Conservation (phyloP, 2,888 invertebrate species). For the Cataglyphis rosenhaueri region DNA sequence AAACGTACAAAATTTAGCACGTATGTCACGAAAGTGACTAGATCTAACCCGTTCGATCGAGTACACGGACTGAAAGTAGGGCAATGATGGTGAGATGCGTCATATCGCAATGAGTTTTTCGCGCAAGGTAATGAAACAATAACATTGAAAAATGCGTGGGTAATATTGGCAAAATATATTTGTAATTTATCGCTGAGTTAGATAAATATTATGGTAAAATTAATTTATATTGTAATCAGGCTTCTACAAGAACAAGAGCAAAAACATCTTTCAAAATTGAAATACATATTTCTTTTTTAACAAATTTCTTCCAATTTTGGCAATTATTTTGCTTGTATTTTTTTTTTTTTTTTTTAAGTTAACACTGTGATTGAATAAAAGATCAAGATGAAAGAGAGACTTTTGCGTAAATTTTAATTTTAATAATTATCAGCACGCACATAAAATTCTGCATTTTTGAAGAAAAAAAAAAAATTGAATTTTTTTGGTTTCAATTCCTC, state of each 20-base stretch:
- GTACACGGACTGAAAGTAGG: constrained; percentile 65
- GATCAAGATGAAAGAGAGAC: not conserved
- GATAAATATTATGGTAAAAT: not conserved
- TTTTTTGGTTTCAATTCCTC: not conserved
- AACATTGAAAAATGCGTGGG: not conserved
- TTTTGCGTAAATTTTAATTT: not conserved
- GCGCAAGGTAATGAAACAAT: constrained; percentile 1
- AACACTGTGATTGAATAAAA: not conserved
- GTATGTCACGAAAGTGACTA: constrained; percentile 39
- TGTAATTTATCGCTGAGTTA: not conserved
- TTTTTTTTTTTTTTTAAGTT: not conserved
- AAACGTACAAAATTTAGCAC: constrained; percentile 24
- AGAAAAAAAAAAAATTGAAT: not conserved
- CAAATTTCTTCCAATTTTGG: not conserved
- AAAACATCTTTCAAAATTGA: not conserved
- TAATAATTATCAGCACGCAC: not conserved
- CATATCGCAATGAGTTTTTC: constrained; percentile 44
- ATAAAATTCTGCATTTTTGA: not conserved
- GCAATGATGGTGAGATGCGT: constrained; percentile 65
- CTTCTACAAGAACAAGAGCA: not conserved
- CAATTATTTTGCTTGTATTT: not conserved
- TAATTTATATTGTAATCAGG: not conserved
- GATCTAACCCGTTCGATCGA: constrained; percentile 62
- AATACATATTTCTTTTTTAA: not conserved
- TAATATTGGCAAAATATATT: not conserved